phyloP scores from a whole-genome alignment of 1,140 invertebrate genomes.

The Drosophila rhopaloa region DNA sequence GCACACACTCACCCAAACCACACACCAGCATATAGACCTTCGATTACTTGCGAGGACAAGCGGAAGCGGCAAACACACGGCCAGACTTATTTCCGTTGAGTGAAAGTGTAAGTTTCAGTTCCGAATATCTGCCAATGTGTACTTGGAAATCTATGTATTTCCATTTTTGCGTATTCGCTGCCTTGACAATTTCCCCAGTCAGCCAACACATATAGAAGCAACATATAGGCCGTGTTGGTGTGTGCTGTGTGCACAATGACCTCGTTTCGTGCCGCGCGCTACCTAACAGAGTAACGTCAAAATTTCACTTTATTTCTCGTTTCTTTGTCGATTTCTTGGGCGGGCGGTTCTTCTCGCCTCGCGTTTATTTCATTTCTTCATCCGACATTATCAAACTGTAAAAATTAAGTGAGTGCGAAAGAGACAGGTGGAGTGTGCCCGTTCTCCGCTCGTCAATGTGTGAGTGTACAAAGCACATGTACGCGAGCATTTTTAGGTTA shows the following conservation, averaged over 20 bases:
- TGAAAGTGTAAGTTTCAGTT: slow-evolving; percentile 71
- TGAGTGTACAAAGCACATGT: slow-evolving; percentile 41
- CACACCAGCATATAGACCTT: slow-evolving; percentile 16
- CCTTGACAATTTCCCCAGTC: slow-evolving; percentile 36
- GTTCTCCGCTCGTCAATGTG: slow-evolving; percentile 21
- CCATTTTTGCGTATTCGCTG: slow-evolving; percentile 8
- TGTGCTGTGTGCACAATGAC: slow-evolving; percentile 59
- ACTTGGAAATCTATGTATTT: slow-evolving; percentile 10
- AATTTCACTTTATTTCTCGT: slow-evolving; percentile 70
- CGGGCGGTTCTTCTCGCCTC: slow-evolving; percentile 33
- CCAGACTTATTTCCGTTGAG: slow-evolving; percentile 57
- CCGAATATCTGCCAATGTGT: slow-evolving; percentile 7
- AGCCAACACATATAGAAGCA: not conserved
- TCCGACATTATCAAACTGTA: slow-evolving; percentile 72
- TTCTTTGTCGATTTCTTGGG: slow-evolving; percentile 62
- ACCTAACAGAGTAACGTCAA: slow-evolving; percentile 56
- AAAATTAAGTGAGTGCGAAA: slow-evolving; percentile 36
- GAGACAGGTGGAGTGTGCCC: slow-evolving; percentile 12
- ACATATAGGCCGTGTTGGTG: slow-evolving; percentile 9
- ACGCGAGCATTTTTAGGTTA: slow-evolving; percentile 66
- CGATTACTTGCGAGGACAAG: slow-evolving; percentile 43
- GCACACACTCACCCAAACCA: slow-evolving; percentile 7
- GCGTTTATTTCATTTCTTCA: slow-evolving; percentile 55
- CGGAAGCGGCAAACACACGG: slow-evolving; percentile 47
- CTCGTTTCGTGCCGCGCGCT: slow-evolving; percentile 53